A percentile compares a stretch with the other conserved stretches of the same genome.
Evolutionary conservation across 1,140 invertebrate genomes (phyloP).

Genomic region (Drosophila prosaltans): DNA sequence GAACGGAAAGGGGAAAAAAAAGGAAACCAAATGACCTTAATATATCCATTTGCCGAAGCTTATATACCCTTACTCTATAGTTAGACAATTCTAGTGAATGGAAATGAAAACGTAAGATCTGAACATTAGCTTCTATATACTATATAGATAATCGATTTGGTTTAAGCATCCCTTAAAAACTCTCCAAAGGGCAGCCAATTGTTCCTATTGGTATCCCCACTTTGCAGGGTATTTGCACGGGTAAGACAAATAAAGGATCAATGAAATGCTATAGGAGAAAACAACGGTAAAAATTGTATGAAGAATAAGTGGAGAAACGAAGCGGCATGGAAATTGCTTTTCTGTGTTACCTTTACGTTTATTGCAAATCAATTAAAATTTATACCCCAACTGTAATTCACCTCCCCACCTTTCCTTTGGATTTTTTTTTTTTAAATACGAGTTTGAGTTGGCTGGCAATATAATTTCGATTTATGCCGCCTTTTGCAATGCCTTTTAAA

Average conservation of each 20-base stretch:
- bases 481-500: constrained; percentile 53
- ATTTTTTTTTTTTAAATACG: too few relatives aligned
- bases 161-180: too few relatives aligned
- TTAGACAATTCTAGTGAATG: too few relatives aligned
- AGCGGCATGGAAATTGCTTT: constrained; percentile 46
- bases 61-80: neutral
- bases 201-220: too few relatives aligned
- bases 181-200: too few relatives aligned
- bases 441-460: constrained; percentile 26
- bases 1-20: constrained; percentile 23
- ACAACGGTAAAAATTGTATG: constrained; percentile 15
- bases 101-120: too few relatives aligned
- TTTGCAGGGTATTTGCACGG: neutral
- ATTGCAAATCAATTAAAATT: constrained; percentile 72
- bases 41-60: neutral
- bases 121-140: too few relatives aligned
- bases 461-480: constrained; percentile 62
- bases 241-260: too few relatives aligned
- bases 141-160: too few relatives aligned
- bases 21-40: constrained; percentile 7
- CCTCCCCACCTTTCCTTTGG: too few relatives aligned
- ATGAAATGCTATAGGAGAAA: constrained; percentile 14
- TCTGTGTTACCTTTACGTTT: constrained; percentile 35
- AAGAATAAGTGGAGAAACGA: neutral
- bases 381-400: constrained; percentile 43